Conservation (phyloP, 2,797 vertebrate genomes). For the Phyllotis vaccarum region DNA sequence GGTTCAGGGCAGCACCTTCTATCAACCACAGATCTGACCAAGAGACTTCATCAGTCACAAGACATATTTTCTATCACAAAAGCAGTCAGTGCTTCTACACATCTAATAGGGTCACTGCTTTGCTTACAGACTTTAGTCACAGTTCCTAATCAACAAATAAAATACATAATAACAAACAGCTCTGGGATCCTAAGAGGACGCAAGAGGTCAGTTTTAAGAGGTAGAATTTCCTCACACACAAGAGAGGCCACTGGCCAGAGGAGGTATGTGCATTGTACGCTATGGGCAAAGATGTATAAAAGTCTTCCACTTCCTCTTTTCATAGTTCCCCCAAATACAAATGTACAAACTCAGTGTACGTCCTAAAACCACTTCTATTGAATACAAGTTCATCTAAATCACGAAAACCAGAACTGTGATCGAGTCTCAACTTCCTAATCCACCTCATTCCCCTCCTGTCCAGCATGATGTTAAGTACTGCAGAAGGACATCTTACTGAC, state of each 20-base stretch:
- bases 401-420: neutral
- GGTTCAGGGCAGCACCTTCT: neutral
- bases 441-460: neutral
- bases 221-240: neutral
- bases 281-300: neutral
- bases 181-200: neutral
- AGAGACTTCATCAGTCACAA: neutral
- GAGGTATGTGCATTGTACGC: neutral
- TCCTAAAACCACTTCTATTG: neutral
- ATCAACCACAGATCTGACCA: neutral
- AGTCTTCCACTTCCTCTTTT: neutral
- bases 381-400: neutral
- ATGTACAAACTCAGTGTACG: neutral
- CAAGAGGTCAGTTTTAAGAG: neutral
- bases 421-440: neutral
- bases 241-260: neutral
- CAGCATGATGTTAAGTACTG: neutral
- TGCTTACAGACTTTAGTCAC: constrained; percentile 58
- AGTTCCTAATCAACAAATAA: constrained; percentile 58
- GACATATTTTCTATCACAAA: constrained; percentile 8
- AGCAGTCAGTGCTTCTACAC: neutral
- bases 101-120: neutral
- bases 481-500: neutral
- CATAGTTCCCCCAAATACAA: neutral
- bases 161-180: constrained; percentile 31